Percentiles rank a stretch among this genome's conserved stretches.
Conservation (phyloP, 2,113 vertebrate genomes). For the Sus scrofa region DNA sequence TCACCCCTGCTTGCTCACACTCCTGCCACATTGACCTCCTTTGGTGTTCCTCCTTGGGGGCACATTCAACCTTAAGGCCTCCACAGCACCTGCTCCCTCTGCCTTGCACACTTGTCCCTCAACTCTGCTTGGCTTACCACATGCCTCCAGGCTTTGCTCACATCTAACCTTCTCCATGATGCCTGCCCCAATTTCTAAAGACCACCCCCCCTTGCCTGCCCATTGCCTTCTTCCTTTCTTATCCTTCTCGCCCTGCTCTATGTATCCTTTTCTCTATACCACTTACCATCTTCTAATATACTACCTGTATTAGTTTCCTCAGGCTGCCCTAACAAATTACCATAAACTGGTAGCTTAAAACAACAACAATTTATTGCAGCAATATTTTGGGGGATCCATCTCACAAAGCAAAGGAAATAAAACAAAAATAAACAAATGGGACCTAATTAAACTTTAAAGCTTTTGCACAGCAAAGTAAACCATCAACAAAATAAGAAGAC, state of each 20-base stretch:
- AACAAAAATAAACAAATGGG: background rate
- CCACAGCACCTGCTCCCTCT: background rate
- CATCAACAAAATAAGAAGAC: background rate
- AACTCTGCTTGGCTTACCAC: background rate
- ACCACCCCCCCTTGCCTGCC: background rate
- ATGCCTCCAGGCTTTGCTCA: background rate
- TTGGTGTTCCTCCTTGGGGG: background rate
- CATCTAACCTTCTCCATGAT: background rate
- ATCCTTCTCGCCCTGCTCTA: background rate
- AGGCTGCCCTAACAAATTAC: background rate
- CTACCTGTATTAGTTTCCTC: background rate
- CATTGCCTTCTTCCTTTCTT: background rate
- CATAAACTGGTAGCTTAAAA: background rate
- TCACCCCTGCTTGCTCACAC: background rate
- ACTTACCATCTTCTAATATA: background rate
- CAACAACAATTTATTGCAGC: background rate
- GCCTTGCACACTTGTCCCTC: no score
- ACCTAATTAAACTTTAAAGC: background rate
- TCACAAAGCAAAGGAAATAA: background rate
- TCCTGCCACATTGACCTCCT: background rate
- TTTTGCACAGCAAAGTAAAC: background rate
- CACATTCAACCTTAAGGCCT: background rate
- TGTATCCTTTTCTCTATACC: background rate
- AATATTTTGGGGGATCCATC: background rate
- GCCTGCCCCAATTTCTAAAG: background rate